These are phyloP conservation scores for Phalanger gymnotis DNA, from an alignment of 2,797 vertebrate genomes.

Conservation along the genomic window DNA sequence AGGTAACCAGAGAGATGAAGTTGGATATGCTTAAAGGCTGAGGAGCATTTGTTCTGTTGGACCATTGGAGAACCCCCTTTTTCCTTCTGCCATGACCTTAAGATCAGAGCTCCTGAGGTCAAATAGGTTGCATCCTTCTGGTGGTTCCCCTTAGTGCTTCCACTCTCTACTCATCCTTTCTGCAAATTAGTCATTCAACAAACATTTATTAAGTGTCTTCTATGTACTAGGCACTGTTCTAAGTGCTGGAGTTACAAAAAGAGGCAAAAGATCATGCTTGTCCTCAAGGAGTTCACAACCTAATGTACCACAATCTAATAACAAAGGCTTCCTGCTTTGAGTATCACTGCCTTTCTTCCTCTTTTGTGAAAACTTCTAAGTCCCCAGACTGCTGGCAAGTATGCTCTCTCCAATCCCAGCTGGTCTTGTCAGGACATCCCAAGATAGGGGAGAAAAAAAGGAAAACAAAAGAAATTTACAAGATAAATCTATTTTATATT, in stretches of 20 bases:
- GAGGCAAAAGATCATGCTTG: rapidly evolving
- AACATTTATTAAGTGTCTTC: neutral
- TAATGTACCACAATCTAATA: neutral
- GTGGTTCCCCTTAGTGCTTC: neutral
- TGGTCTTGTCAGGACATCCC: neutral
- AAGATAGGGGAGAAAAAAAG: neutral
- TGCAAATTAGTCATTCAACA: neutral
- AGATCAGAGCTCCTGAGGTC: neutral
- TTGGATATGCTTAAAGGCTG: too few relatives aligned
- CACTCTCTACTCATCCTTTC: neutral
- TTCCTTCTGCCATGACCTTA: neutral
- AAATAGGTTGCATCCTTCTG: neutral
- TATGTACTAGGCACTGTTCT: too few relatives aligned
- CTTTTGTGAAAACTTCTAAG: neutral
- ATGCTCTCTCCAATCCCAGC: neutral
- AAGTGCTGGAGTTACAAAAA: neutral
- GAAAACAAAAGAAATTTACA: too few relatives aligned
- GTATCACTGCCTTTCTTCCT: neutral
- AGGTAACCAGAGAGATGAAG: too few relatives aligned
- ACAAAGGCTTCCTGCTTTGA: neutral
- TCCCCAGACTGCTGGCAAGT: neutral
- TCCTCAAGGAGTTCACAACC: neutral
- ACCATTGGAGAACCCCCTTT: too few relatives aligned
- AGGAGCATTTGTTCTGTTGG: too few relatives aligned
- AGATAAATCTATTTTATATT: too few relatives aligned